Base-by-base conservation (phyloP, 2,797 vertebrate species). In the Taeniopygia guttata region DNA sequence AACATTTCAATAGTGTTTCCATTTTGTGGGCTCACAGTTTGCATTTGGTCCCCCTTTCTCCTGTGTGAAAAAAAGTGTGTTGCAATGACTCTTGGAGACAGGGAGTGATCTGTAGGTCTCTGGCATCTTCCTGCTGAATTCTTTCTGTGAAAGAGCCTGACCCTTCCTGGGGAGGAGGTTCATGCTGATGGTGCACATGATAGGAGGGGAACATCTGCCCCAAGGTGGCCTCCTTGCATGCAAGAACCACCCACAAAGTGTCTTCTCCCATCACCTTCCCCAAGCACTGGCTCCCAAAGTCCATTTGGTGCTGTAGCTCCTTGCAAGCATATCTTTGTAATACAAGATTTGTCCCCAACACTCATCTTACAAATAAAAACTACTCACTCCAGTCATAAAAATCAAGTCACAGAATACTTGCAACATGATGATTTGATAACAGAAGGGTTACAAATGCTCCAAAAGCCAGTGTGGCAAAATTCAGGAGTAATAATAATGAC, bases 71-170 rank as follows among this genome's bases (percentile, higher is more conserved):
- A 77, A 77, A 62, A 22, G 84, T 0, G 68, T 87, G 89, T 89
- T 80, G 78, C 64, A 80, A 83, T 10, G 12, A 56, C 29, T 80
- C 52, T 59, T 0, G 1, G 45, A 91, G 92, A 77, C 70, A 76
- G 26, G 46, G 67, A 67, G 17, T 83, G 91, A 89, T 78, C 51
- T 25, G 40, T 20, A 68, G 29, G 62, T 94, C 89, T 87, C 82
- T 12, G 8, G 64, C 95, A 94, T 78, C 91, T 95, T 91, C 78
- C 45, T 74, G 64, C 27, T 67, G 82, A 59, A 92, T 85, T 92
- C 75, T 49, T 83, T 74, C 0, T 3, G 54, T 70, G 67, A 36
- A 84, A 70, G 78, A 83, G 32, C 20, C 68, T 77, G 93, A 96
- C 84, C 84, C 60, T 88, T 92, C 64, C 68, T 3, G 6, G 62